These are phyloP conservation scores for Uropsilus gracilis DNA, from an alignment of 2,113 vertebrate genomes.

Conservation along the genomic window DNA sequence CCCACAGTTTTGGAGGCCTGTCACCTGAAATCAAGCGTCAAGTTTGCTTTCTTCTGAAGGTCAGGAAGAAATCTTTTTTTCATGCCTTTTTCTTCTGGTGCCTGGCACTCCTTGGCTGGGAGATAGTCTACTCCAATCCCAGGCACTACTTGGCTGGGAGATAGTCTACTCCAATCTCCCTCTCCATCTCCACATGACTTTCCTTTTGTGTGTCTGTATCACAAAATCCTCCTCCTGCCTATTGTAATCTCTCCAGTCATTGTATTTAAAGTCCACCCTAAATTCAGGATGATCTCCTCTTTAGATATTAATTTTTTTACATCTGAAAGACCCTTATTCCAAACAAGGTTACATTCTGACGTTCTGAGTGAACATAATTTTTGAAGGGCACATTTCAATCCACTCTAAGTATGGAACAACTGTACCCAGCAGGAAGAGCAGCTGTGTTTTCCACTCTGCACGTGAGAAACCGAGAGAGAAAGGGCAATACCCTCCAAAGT, in stretches of 20 bases:
- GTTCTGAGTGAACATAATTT: not conserved
- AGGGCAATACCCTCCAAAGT: not conserved
- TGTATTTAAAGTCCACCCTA: not conserved
- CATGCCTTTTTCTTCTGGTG: not conserved
- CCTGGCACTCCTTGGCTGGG: no score
- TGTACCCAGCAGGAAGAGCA: not conserved
- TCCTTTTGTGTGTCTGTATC: not conserved
- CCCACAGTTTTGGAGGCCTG: not conserved
- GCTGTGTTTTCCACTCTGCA: not conserved
- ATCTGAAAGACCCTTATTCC: not conserved
- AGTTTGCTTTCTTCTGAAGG: not conserved
- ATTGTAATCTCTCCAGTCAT: not conserved
- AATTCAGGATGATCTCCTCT: not conserved
- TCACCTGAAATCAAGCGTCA: not conserved
- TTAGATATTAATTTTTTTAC: not conserved
- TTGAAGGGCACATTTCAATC: not conserved
- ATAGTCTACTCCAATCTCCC: not conserved
- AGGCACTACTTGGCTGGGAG: not conserved
- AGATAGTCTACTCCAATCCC: not conserved
- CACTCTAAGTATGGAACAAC: no score
- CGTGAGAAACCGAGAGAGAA: not conserved
- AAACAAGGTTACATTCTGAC: not conserved
- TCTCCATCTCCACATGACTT: not conserved
- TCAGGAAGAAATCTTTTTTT: not conserved
- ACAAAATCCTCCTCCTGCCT: not conserved